These are phyloP conservation scores for Drosophila dunni DNA, from an alignment of 1,140 invertebrate genomes.

Conservation along the genomic window DNA sequence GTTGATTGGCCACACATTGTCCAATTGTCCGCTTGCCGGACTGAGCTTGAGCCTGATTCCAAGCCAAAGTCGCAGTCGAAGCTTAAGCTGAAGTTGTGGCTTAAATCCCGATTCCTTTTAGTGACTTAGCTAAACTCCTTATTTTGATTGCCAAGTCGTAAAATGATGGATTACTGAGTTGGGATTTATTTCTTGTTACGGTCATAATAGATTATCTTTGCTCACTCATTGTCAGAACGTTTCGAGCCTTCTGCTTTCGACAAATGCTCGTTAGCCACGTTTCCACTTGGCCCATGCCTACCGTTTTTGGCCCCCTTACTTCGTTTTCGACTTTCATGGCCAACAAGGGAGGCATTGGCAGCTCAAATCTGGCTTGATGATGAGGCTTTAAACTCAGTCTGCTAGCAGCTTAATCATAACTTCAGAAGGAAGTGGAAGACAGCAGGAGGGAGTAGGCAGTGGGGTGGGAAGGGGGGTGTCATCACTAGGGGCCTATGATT, in stretches of 20 bases:
- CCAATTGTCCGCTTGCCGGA: constrained; percentile 23
- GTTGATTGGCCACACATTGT: constrained; percentile 64
- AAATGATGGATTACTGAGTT: constrained; percentile 81
- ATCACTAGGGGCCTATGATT: constrained; percentile 25
- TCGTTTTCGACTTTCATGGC: neutral
- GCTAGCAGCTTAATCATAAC: constrained; percentile 40
- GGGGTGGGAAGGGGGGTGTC: neutral
- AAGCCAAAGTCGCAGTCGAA: neutral
- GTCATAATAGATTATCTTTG: constrained; percentile 81
- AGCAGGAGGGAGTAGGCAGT: neutral
- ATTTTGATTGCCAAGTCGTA: constrained; percentile 78
- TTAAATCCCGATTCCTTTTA: constrained; percentile 24
- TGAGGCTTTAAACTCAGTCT: neutral
- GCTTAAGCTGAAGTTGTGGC: neutral
- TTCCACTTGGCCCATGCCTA: constrained; percentile 35
- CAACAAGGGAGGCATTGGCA: neutral
- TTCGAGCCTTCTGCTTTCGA: constrained; percentile 46
- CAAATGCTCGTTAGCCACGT: constrained; percentile 61
- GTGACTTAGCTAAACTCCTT: constrained; percentile 74
- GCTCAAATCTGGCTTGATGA: constrained; percentile 29
- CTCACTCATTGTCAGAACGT: constrained; percentile 73
- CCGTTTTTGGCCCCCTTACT: constrained; percentile 38
- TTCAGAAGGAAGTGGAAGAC: neutral
- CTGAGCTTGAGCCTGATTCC: constrained; percentile 3
- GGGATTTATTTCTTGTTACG: constrained; percentile 79